Percentiles rank a stretch among this genome's conserved stretches.
phyloP scores from a whole-genome alignment of 2,113 vertebrate genomes.

The Grus americana region DNA sequence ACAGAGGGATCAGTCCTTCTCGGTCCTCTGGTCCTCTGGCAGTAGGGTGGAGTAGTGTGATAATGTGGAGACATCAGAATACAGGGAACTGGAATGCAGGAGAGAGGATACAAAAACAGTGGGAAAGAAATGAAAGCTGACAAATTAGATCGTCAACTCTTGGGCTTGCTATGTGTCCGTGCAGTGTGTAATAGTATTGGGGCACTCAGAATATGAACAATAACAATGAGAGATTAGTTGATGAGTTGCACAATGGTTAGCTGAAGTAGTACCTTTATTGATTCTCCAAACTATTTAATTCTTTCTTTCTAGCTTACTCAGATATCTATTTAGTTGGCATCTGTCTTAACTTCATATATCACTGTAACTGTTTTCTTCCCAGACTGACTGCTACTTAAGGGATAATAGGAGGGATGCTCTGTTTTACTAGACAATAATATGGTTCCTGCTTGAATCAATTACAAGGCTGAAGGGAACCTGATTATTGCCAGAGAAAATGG shows the following conservation, averaged over 20 bases:
- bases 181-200: not conserved
- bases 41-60: not conserved
- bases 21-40: not conserved
- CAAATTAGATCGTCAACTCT: constrained; percentile 7
- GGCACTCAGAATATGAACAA: not conserved
- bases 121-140: not conserved
- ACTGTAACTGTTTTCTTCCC: constrained; percentile 73
- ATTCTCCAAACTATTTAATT: constrained; percentile 73
- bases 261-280: constrained; percentile 68
- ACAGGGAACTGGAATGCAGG: not conserved
- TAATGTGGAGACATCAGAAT: not conserved
- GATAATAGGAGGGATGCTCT: constrained; percentile 69
- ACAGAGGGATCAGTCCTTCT: not conserved
- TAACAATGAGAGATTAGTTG: constrained; percentile 37
- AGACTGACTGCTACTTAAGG: constrained; percentile 73
- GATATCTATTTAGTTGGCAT: constrained; percentile 75
- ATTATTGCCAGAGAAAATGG: constrained; percentile 72
- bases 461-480: constrained; percentile 67
- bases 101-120: not conserved
- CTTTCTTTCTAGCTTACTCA: constrained; percentile 72
- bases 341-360: constrained; percentile 78
- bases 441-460: constrained; percentile 69
- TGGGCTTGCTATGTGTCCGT: not conserved
- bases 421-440: constrained; percentile 75
- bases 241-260: constrained; percentile 25